phyloP scores from a whole-genome alignment of 1,140 invertebrate genomes.

The Leptoteleia sp. region DNA sequence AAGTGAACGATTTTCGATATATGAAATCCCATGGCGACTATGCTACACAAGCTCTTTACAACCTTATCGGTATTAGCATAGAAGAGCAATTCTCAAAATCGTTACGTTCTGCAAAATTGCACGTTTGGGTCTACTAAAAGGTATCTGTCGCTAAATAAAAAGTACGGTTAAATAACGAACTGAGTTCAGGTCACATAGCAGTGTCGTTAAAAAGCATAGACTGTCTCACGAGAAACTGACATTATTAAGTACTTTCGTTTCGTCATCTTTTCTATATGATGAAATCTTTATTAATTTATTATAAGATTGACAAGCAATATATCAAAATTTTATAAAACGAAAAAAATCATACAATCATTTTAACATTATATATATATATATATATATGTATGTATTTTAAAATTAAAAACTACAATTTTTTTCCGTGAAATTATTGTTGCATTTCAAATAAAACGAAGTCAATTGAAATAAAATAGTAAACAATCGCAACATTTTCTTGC shows the following conservation, averaged over 20 bases:
- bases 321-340: too few species aligned
- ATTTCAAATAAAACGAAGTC: too few species aligned
- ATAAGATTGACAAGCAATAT: too few species aligned
- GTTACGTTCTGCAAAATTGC: conserved; percentile 75
- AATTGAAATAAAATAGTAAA: too few species aligned
- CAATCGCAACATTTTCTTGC: too few species aligned
- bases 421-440: too few species aligned
- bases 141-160: conserved; percentile 75
- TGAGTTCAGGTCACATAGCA: conserved; percentile 50
- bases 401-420: too few species aligned
- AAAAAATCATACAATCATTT: too few species aligned
- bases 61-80: conserved; percentile 80
- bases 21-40: conserved; percentile 71
- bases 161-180: conserved; percentile 73
- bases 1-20: conserved; percentile 73
- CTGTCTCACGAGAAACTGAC: conserved; percentile 39
- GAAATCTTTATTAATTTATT: too few species aligned
- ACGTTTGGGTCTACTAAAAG: conserved; percentile 76
- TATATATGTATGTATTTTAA: too few species aligned
- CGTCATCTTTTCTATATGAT: too few species aligned
- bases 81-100: conserved; percentile 80
- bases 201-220: conserved; percentile 51
- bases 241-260: conserved; percentile 26
- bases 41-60: conserved; percentile 69
- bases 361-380: too few species aligned